These are phyloP conservation scores for Drosophila suzukii DNA, from an alignment of 1,140 invertebrate species.

Conservation along the genomic window DNA sequence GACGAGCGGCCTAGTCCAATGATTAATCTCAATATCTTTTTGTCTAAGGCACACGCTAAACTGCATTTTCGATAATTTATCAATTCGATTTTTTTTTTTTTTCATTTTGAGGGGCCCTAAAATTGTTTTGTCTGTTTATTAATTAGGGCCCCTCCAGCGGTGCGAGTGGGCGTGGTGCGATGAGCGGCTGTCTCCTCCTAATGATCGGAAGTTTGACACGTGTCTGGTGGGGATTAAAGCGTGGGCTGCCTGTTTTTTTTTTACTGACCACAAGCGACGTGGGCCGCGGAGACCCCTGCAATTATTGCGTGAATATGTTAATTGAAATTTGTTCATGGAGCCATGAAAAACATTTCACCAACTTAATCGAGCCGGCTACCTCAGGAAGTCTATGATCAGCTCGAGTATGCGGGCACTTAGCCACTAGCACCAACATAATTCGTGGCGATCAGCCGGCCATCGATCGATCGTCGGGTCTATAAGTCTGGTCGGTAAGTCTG, in stretches of 20 bases:
- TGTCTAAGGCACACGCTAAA: conserved; percentile 73
- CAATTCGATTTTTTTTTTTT: conserved; percentile 43
- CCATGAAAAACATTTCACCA: conserved; percentile 67
- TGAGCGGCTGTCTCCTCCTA: conserved; percentile 50
- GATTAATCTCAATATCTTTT: conserved; percentile 79
- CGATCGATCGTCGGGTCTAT: conserved; percentile 53
- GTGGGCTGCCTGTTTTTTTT: conserved; percentile 30
- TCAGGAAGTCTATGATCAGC: conserved; percentile 50
- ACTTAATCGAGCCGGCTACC: conserved; percentile 26
- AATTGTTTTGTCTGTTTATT: conserved; percentile 78
- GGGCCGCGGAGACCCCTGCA: conserved; percentile 51
- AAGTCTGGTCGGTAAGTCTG: conserved; percentile 30
- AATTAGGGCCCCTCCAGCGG: conserved; percentile 58
- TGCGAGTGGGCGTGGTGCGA: conserved; percentile 60
- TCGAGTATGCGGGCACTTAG: conserved; percentile 64
- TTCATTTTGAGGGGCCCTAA: conserved; percentile 21
- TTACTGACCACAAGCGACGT: conserved; percentile 45
- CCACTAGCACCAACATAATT: conserved; percentile 50
- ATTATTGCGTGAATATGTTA: conserved; percentile 82
- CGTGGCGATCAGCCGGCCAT: conserved; percentile 42
- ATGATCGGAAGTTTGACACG: conserved; percentile 82
- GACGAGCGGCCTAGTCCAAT: conserved; percentile 43
- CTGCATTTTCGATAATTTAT: conserved; percentile 77
- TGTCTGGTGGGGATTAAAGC: conserved; percentile 43
- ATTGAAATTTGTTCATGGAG: conserved; percentile 76